Evolutionary conservation across 37 sponge, comb jelly and placozoan genomes (phyloP), one percentile per base, ranked within the genome.

Genomic region (Theonella swinhoei): DNA sequence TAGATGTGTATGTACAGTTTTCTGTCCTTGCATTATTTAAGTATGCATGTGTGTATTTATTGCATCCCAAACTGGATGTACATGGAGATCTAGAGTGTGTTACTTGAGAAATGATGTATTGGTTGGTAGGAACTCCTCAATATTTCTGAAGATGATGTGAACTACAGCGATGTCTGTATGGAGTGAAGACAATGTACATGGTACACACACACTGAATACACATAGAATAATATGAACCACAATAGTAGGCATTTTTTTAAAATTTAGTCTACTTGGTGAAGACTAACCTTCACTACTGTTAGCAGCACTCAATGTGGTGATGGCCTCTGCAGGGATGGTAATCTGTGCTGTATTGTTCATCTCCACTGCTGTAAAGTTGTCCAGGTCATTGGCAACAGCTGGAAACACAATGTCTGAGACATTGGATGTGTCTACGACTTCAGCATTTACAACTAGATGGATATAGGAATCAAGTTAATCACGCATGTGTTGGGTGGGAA

Each of bases 111-210:
- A 26, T 4, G 36, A 40, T 2, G 24, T 25, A 0, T 9, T 28
- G 81, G 28, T 38, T 8, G 88, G 88, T 39, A 88, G 65, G 63
- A 72, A 54, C 31, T 29, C n/a, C 68, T 88, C 77, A 70, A 88
- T 60, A 76, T 88, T 88, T 25, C 60, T 26, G 22, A 81, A 58
- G 42, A 88, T 23, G 19, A 88, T 54, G 41, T 5, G 29, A 35
- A 59, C 33, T 1, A 81, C 30, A 4, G 83, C 70, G 5, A 82
- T 61, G 8, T 19, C 58, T 76, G 14, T 28, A 32, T 29, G 11
- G 14, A 29, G 59, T 24, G 42, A 35, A 19, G 39, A 39, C n/a
- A 2, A 42, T 14, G 28, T 43, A n/a, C 8, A 14, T 41, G 26
- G 20, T 28, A 31, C 76, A 3, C 28, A 4, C 11, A 31, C 23